phyloP scores from a whole-genome alignment of 2,888 invertebrate genomes.

The Aricia artaxerxes region DNA sequence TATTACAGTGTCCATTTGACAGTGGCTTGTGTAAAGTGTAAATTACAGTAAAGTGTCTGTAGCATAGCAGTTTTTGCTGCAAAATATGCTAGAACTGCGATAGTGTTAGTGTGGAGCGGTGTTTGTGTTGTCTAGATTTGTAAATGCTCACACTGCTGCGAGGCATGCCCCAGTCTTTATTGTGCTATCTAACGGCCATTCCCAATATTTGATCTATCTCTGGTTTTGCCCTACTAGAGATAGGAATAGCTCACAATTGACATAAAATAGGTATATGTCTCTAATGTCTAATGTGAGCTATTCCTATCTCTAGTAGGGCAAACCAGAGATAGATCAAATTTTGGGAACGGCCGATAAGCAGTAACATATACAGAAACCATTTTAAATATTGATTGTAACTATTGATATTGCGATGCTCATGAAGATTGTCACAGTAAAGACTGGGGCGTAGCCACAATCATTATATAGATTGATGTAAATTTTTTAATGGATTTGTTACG shows the following conservation, averaged over 20 bases:
- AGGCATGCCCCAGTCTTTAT: constrained; percentile 68
- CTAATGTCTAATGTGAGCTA: too few relatives aligned
- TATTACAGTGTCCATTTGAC: constrained; percentile 58
- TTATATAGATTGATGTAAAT: constrained; percentile 39
- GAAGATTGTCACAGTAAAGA: constrained; percentile 51
- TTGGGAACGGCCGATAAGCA: not conserved
- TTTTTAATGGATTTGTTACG: constrained; percentile 57
- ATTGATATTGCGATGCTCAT: constrained; percentile 14
- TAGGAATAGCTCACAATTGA: too few relatives aligned
- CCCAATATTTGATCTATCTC: too few relatives aligned
- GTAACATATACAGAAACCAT: not conserved
- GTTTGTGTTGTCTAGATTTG: constrained; percentile 58
- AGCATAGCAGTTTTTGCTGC: constrained; percentile 61
- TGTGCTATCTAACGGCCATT: constrained; percentile 38
- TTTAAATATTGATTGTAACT: constrained; percentile 1
- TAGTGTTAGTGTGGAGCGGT: constrained; percentile 68
- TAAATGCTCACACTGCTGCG: constrained; percentile 66
- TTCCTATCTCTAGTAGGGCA: too few relatives aligned
- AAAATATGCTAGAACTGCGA: constrained; percentile 68
- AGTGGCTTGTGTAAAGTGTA: constrained; percentile 76
- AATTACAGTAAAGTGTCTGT: constrained; percentile 70
- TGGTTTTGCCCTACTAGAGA: too few relatives aligned
- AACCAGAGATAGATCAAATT: too few relatives aligned
- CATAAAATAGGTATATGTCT: too few relatives aligned
- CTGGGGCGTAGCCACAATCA: constrained; percentile 59